Conservation (phyloP, 2,888 invertebrate genomes). For the Eueremaeus valkanovi region DNA sequence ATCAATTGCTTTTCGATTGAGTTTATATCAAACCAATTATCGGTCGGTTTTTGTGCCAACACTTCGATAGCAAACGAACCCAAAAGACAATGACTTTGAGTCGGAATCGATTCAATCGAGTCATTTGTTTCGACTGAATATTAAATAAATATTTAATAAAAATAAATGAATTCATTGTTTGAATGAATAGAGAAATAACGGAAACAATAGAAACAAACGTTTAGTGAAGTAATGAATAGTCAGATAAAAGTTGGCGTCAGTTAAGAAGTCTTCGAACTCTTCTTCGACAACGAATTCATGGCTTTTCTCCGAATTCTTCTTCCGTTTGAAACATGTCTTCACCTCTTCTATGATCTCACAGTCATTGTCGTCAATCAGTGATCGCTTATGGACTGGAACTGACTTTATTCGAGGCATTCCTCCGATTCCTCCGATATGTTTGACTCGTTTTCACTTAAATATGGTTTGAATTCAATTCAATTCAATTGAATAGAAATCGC, state of each 20-base stretch:
- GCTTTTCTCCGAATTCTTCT: background rate
- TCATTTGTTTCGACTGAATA: background rate
- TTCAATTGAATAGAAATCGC: no score
- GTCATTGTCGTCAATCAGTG: background rate
- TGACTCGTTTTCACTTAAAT: background rate
- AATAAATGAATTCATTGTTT: background rate
- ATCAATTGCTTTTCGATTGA: background rate
- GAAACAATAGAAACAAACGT: background rate
- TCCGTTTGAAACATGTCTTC: background rate
- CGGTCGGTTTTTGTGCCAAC: background rate
- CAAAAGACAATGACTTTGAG: constrained; percentile 21
- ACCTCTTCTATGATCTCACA: background rate
- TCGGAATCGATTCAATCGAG: no score
- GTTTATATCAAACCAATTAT: background rate
- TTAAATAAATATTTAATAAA: background rate
- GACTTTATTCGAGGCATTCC: constrained; percentile 6
- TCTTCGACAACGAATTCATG: background rate
- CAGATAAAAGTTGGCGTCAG: constrained; percentile 25
- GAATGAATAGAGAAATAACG: background rate
- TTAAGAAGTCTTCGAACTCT: constrained; percentile 4
- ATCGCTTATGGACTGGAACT: background rate
- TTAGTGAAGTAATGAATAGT: background rate
- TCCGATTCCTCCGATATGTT: background rate
- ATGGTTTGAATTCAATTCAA: no score
- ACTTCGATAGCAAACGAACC: background rate